Evolutionary conservation across 1,140 invertebrate genomes (phyloP).

Genomic region (Eupristina koningsbergeri): DNA sequence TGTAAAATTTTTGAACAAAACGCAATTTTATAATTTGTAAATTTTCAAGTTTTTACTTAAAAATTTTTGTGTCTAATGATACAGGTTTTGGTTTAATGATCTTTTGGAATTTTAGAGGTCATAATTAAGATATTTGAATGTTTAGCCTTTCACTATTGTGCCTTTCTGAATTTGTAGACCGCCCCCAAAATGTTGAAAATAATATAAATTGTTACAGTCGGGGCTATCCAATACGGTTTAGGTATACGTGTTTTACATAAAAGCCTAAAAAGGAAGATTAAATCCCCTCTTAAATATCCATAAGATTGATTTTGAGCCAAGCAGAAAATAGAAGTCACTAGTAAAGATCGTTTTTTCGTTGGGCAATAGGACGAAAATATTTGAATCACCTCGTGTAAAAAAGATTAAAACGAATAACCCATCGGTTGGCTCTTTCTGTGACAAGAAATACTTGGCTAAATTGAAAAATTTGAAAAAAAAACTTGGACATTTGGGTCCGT

Average conservation of each 20-base stretch:
- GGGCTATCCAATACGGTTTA: neutral
- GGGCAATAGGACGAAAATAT: conserved; percentile 14
- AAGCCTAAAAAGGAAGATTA: neutral
- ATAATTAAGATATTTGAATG: conserved; percentile 9
- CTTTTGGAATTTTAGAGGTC: neutral
- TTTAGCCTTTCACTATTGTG: conserved; percentile 3
- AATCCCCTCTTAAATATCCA: neutral
- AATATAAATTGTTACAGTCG: neutral
- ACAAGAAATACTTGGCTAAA: neutral
- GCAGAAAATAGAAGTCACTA: conserved; percentile 8
- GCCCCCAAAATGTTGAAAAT: conserved; percentile 1
- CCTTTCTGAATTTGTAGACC: neutral
- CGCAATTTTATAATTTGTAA: neutral
- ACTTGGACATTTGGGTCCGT: neutral
- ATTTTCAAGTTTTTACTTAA: neutral
- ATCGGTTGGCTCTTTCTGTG: neutral
- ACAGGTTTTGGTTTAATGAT: neutral
- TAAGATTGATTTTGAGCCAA: neutral
- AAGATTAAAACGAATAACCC: neutral
- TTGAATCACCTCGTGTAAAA: neutral
- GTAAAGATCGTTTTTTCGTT: neutral
- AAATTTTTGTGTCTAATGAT: neutral
- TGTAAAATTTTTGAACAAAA: neutral
- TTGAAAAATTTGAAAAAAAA: neutral
- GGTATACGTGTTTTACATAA: conserved; percentile 1